Conservation (phyloP, 1,140 invertebrate species). For the Kradibia gibbosae region DNA sequence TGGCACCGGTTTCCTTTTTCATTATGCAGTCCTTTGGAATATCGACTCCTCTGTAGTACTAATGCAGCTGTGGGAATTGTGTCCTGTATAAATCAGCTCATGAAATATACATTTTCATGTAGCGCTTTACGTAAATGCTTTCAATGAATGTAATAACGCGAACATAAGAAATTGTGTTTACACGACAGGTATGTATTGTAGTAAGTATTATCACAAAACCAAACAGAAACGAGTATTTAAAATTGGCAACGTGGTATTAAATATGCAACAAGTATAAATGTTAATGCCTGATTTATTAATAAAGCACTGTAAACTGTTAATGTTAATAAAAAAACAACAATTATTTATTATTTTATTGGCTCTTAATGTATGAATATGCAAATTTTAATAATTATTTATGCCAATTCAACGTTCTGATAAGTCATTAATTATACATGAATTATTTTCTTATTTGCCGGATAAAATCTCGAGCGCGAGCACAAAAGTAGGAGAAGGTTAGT, state of each 20-base stretch:
- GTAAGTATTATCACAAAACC: neutral
- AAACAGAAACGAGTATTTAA: neutral
- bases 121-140: neutral
- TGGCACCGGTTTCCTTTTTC: neutral
- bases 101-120: neutral
- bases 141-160: neutral
- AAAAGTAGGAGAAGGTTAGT: neutral
- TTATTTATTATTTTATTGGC: neutral
- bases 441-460: neutral
- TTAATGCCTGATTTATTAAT: slow-evolving; percentile 3
- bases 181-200: neutral
- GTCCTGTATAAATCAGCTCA: neutral
- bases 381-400: slow-evolving; percentile 5
- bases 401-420: neutral
- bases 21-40: neutral
- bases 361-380: slow-evolving; percentile 8
- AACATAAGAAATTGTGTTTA: neutral
- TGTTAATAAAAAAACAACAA: slow-evolving; percentile 14
- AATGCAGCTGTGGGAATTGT: neutral
- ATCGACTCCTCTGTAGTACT: neutral
- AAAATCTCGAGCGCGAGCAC: neutral
- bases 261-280: neutral
- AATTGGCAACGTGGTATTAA: slow-evolving; percentile 8
- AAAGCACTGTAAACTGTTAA: slow-evolving; percentile 10
- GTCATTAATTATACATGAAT: slow-evolving; percentile 18